These are phyloP conservation scores for Sciurus vulgaris DNA, from an alignment of 2,797 vertebrate species.

Conservation along the genomic window DNA sequence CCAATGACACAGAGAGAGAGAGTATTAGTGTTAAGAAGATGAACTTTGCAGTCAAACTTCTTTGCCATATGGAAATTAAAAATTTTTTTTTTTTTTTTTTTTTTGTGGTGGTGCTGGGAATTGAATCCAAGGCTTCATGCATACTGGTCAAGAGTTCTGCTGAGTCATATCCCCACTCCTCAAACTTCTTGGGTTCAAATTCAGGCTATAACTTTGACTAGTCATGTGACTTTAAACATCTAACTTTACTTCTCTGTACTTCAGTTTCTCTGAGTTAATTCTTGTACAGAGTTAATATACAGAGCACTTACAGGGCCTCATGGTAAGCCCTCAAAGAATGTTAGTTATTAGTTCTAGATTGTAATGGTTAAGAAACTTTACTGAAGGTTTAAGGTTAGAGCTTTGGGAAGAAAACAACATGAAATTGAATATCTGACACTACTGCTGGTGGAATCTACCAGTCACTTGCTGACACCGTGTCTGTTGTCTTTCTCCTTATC, in stretches of 20 bases:
- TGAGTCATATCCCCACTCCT: too few relatives aligned
- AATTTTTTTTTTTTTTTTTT: too few relatives aligned
- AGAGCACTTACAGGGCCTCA: neutral
- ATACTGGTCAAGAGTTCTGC: too few relatives aligned
- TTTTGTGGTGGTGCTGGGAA: too few relatives aligned
- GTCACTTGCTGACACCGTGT: neutral
- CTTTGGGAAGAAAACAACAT: neutral
- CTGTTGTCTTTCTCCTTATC: neutral
- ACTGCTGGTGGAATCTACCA: neutral
- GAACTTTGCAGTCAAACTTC: neutral
- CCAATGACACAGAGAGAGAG: neutral
- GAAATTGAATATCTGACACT: neutral
- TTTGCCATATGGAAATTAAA: too few relatives aligned
- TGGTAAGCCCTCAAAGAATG: neutral
- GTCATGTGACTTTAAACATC: neutral
- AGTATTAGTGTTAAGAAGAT: neutral
- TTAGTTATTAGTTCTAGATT: neutral
- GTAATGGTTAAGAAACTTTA: neutral
- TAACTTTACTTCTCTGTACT: neutral
- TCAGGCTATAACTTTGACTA: neutral
- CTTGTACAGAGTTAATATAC: too few relatives aligned
- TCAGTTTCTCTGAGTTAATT: neutral
- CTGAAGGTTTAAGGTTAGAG: neutral
- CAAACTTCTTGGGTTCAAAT: neutral
- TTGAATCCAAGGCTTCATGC: too few relatives aligned